Evolutionary conservation across 2,113 vertebrate genomes (phyloP).

Genomic region (Ramphastos sulfuratus): DNA sequence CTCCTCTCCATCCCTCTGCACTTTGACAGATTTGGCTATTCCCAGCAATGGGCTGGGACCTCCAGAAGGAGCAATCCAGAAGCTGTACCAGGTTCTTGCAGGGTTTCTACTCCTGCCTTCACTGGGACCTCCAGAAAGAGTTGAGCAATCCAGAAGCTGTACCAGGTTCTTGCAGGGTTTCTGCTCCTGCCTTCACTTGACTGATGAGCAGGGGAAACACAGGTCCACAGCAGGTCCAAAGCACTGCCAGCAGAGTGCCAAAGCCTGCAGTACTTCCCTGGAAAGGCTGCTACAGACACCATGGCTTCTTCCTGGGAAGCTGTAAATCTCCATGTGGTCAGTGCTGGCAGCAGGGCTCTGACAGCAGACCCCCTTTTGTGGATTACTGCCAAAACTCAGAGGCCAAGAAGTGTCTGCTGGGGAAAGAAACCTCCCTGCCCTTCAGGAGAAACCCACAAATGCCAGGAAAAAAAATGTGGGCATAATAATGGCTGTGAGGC

Average conservation of each 20-base stretch:
- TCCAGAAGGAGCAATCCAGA: rapidly evolving
- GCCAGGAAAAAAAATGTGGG: neutral
- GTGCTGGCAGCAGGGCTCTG: too few relatives aligned
- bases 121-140: too few relatives aligned
- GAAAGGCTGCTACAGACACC: neutral
- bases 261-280: neutral
- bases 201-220: neutral
- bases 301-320: neutral
- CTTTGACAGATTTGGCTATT: neutral
- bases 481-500: too few relatives aligned
- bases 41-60: neutral
- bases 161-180: too few relatives aligned
- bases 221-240: neutral
- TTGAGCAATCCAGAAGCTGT: too few relatives aligned
- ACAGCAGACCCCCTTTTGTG: neutral
- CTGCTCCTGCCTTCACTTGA: too few relatives aligned
- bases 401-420: neutral
- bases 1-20: rapidly evolving
- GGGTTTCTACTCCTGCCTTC: neutral
- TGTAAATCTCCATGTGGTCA: neutral
- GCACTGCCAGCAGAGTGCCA: rapidly evolving
- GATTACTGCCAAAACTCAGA: neutral
- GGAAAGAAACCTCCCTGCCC: neutral
- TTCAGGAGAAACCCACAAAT: conserved; percentile 20
- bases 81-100: rapidly evolving